Conservation (phyloP, 2,113 vertebrate genomes). For the Dendropsophus ebraccatus region DNA sequence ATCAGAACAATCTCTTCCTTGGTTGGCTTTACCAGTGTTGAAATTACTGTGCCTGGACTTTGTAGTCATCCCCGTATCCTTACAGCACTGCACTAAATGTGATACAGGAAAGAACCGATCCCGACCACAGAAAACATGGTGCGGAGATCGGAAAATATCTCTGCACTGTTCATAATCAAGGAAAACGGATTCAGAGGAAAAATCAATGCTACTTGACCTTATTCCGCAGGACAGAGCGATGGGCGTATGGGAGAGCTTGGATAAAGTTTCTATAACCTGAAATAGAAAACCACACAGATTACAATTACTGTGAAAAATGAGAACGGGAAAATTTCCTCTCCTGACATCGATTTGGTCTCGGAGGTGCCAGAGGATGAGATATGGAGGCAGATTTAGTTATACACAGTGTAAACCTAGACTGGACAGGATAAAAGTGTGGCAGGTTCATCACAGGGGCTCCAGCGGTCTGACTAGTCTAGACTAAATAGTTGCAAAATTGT, state of each 20-base stretch:
- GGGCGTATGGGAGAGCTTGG: conserved; percentile 86
- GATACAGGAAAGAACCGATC: not conserved
- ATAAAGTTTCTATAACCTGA: conserved; percentile 95
- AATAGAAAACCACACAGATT: conserved; percentile 42
- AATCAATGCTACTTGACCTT: conserved; percentile 75
- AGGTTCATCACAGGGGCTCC: no score
- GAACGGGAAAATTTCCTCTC: not conserved
- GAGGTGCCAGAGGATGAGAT: no score
- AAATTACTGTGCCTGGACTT: no score
- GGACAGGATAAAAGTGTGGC: no score
- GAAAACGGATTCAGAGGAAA: not conserved
- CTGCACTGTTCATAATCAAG: not conserved
- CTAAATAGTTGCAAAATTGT: no score
- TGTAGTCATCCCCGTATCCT: not conserved
- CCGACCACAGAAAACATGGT: not conserved
- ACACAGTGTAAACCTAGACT: no score
- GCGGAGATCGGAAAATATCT: not conserved
- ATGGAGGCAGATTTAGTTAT: no score
- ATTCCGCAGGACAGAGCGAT: conserved; percentile 84
- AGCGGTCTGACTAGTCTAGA: no score
- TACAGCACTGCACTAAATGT: not conserved
- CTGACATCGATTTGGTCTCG: no score
- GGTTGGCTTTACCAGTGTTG: no score
- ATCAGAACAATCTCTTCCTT: no score
- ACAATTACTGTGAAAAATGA: not conserved